Evolutionary conservation across 2,797 vertebrate genomes (phyloP), one percentile per base, ranked within the genome.

Genomic region (Hypotaenidia philippensis): DNA sequence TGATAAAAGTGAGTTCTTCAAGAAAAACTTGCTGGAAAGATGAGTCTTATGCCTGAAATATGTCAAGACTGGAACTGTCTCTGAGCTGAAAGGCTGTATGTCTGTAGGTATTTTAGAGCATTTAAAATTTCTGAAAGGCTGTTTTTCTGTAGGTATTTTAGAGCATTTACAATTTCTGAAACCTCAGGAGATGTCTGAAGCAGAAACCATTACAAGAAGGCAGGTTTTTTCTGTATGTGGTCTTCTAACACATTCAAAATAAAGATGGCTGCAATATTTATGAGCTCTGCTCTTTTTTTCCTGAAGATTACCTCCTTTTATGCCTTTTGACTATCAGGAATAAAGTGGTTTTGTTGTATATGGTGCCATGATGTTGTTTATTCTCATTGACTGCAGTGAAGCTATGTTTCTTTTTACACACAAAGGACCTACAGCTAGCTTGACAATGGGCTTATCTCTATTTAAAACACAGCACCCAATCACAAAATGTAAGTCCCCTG

Each of bases 401-500:
- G 36, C 10, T 32, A 5, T 45, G 21, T 32, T 20, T 45, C 8
- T 44, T 34, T 69, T 29, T 17, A 64, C 15, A 31, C 31, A 60
- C 15, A 45, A 59, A 80, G 25, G 29, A 32, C 27, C 44, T 36
- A 34, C 5, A 9, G 15, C 31, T 69, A 16, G 13, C 26, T 5
- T 4, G 5, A 1, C 23, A 7, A 23, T 11, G 9, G 10, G 4
- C 10, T 86, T 64, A n/a, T 55, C 66, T 87, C 21, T 17, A 50
- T 38, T 82, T 82, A 61, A 79, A 79, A 61, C 1, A 7, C 14
- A 69, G 1, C 29, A 41, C 40, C 52, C n/a, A 31, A 29, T 11
- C 53, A 53, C 4, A 49, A 45, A 82, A 41, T 0, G 0, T 21
- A 76, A 40, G 3, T 15, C 13, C 1, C 2, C 4, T 40, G 7